Evolutionary conservation across 2,888 invertebrate genomes (phyloP), one percentile per base, ranked within the genome.

Genomic region (Epistrophella euchroma): DNA sequence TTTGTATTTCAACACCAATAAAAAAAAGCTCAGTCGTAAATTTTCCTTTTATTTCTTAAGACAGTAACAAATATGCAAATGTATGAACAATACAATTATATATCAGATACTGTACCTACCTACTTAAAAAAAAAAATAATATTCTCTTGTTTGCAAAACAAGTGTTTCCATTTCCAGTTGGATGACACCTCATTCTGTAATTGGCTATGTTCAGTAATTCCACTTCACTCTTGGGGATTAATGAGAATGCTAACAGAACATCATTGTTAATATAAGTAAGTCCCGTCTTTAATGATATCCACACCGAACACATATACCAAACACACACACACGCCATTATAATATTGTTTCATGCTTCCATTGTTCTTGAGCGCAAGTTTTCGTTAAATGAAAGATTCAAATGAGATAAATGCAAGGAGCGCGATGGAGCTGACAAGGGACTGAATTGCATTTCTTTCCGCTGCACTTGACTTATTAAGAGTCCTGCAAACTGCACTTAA

Each of bases 401-500:
- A 79, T 79, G 79, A 79, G 80, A 79, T 79, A 75, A 83, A 71
- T 58, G 45, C 71, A 37, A 55, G 43, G 28, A 45, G 50, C 37
- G 45, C 78, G 52, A 47, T 60, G 25, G 37, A 11, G 66, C 71
- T 71, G 82, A 72, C 58, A 74, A 37, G 60, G 40, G 37, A 17
- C 50, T 37, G 58, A 37, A 76, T 47, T 64, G 70, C 52, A 74
- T 62, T 74, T 64, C 64, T 74, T 64, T 37, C 68, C 68, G n/a
- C 58, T 79, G 52, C 75, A 84, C 79, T 84, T 84, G 79, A 84
- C 84, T 84, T 75, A 84, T 84, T 64, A 79, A 84, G 84, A 71
- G 74, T 74, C 74, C 84, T 72, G 66, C 74, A 72, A 66, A 74
- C 58, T 84, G 74, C 64, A 75, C 84, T 84, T 71, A 75, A 75